These are phyloP conservation scores for Tinea trinotella DNA, from an alignment of 2,888 invertebrate genomes.

Conservation along the genomic window DNA sequence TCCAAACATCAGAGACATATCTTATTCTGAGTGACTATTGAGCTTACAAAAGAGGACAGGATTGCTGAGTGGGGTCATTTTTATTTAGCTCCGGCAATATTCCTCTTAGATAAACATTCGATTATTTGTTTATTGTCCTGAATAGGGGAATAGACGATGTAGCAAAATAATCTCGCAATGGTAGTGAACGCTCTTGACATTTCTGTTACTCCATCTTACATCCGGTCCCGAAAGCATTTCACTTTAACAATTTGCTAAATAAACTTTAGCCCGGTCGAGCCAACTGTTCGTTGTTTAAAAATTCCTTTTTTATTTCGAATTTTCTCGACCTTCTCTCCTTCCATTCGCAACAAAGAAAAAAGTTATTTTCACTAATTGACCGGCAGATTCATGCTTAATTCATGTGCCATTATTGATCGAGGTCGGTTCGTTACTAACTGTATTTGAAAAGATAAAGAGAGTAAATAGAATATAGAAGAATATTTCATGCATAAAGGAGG, in stretches of 20 bases:
- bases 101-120: slow-evolving; percentile 11
- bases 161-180: not conserved
- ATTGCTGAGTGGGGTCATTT: slow-evolving; percentile 8
- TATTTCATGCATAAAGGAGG: not conserved
- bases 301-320: slow-evolving; percentile 14
- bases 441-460: slow-evolving; percentile 1
- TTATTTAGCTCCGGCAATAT: slow-evolving; percentile 1
- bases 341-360: slow-evolving; percentile 16
- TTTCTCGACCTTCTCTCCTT: slow-evolving; percentile 8
- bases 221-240: slow-evolving; percentile 13
- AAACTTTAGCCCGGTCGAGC: slow-evolving; percentile 2
- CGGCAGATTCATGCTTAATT: slow-evolving; percentile 17
- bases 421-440: slow-evolving; percentile 6
- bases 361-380: slow-evolving; percentile 19
- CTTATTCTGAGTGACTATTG: slow-evolving; percentile 9
- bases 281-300: slow-evolving; percentile 12
- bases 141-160: slow-evolving; percentile 1
- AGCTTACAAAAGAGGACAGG: slow-evolving; percentile 12
- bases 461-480: not conserved
- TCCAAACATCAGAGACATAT: not conserved
- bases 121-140: slow-evolving; percentile 11
- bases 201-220: slow-evolving; percentile 4
- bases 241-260: slow-evolving; percentile 15
- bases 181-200: slow-evolving; percentile 6
- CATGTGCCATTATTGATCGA: slow-evolving; percentile 16